Evolutionary conservation across 2,113 vertebrate genomes (phyloP).

Genomic region (Alectura lathami): DNA sequence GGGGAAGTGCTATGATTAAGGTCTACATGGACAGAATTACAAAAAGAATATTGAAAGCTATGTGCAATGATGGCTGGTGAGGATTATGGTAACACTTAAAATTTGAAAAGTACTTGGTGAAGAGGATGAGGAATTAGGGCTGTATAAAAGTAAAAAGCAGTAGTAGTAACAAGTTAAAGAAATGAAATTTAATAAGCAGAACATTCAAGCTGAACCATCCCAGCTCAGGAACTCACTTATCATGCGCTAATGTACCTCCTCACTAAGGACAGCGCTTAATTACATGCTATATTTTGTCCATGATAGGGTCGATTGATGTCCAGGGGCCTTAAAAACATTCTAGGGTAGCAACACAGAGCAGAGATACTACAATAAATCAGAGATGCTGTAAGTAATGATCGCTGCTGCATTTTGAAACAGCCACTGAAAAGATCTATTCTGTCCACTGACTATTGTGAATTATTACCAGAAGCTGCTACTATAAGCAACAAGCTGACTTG

Average conservation of each 20-base stretch:
- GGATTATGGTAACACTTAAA: not conserved
- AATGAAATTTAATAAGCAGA: not conserved
- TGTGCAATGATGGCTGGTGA: not conserved
- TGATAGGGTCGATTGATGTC: not conserved
- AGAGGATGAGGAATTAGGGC: not conserved
- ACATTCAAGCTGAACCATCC: not conserved
- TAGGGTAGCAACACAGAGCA: not conserved
- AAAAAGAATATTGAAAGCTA: not conserved
- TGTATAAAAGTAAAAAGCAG: not conserved
- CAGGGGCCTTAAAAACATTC: not conserved
- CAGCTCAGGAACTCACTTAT: not conserved
- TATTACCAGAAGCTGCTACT: not conserved
- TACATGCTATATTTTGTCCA: not conserved
- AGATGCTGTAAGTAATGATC: not conserved
- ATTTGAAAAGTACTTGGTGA: not conserved
- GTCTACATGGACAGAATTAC: not conserved
- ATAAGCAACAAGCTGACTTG: not conserved
- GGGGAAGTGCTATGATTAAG: not conserved
- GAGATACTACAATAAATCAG: not conserved
- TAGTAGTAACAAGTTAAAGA: not conserved
- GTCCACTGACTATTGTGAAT: not conserved
- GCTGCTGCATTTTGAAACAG: not conserved
- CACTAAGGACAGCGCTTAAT: not conserved
- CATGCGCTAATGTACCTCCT: not conserved
- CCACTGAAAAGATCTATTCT: not conserved